Percentiles rank a stretch among this genome's conserved stretches.
Evolutionary conservation across 2,797 vertebrate species (phyloP).

Genomic region (Onychomys leucogaster): DNA sequence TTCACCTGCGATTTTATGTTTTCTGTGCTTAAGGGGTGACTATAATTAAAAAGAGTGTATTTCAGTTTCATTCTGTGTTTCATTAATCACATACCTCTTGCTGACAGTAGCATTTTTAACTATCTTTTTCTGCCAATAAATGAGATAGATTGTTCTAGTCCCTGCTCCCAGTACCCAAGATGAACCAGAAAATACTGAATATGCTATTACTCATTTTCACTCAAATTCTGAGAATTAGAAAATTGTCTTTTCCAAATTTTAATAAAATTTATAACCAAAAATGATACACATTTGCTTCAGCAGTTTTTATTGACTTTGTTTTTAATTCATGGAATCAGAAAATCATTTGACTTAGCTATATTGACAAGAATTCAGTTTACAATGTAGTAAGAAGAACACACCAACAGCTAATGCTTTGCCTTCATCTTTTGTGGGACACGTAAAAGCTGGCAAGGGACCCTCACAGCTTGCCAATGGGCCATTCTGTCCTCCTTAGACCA

Average conservation of each 20-base stretch:
- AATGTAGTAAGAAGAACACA: conserved; percentile 13
- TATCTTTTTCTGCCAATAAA: background rate
- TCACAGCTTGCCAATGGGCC: background rate
- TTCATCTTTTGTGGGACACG: background rate
- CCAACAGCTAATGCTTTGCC: background rate
- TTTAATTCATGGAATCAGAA: conserved; percentile 49
- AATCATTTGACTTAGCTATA: background rate
- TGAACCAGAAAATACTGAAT: conserved; percentile 5
- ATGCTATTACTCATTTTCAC: conserved; percentile 30
- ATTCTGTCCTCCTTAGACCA: background rate
- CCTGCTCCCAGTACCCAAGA: background rate
- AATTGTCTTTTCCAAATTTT: conserved; percentile 30
- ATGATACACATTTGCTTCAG: conserved; percentile 9
- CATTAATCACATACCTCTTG: background rate
- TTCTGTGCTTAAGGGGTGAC: background rate
- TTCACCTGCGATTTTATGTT: background rate
- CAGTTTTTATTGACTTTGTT: conserved; percentile 39
- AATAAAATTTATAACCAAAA: background rate
- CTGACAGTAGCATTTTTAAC: background rate
- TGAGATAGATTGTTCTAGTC: background rate
- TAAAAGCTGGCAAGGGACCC: background rate
- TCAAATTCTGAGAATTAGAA: conserved; percentile 21
- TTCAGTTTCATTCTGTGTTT: background rate
- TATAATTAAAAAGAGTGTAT: background rate
- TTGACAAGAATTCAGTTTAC: conserved; percentile 32